phyloP scores from a whole-genome alignment of 2,888 invertebrate species.

The Megaustenia siamemsis region DNA sequence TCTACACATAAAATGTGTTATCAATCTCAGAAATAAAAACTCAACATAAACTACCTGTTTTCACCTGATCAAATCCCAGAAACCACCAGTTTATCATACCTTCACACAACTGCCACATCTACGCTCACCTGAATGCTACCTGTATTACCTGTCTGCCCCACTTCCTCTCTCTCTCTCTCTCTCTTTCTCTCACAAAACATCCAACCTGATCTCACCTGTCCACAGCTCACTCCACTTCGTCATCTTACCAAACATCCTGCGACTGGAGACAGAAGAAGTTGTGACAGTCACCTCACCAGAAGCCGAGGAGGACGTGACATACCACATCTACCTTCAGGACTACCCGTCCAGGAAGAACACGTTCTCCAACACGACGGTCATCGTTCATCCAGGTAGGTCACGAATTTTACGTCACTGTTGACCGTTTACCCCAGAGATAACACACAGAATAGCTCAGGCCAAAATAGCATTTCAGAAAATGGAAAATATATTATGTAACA shows the following conservation, averaged over 20 bases:
- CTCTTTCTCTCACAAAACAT: background rate
- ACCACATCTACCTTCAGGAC: constrained; percentile 60
- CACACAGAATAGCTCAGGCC: too few species aligned
- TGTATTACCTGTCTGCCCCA: too few species aligned
- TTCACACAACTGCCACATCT: too few species aligned
- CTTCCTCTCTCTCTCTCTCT: background rate
- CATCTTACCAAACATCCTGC: constrained; percentile 60
- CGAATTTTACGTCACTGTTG: too few species aligned
- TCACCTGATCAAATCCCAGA: too few species aligned
- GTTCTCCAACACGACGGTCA: constrained; percentile 54
- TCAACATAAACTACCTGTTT: too few species aligned
- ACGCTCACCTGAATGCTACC: background rate
- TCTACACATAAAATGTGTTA: too few species aligned
- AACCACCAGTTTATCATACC: too few species aligned
- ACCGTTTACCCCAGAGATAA: too few species aligned
- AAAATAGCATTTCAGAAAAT: too few species aligned
- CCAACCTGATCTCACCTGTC: background rate
- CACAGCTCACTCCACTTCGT: constrained; percentile 30
- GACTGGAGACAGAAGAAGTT: constrained; percentile 62
- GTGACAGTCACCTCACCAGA: constrained; percentile 62
- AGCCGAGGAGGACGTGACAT: constrained; percentile 51
- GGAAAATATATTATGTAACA: too few species aligned
- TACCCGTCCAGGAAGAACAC: constrained; percentile 56
- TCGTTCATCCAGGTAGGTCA: constrained; percentile 57
- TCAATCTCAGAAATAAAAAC: too few species aligned